Evolutionary conservation across 2,888 invertebrate genomes (phyloP).

Genomic region (Latrodectus elegans): DNA sequence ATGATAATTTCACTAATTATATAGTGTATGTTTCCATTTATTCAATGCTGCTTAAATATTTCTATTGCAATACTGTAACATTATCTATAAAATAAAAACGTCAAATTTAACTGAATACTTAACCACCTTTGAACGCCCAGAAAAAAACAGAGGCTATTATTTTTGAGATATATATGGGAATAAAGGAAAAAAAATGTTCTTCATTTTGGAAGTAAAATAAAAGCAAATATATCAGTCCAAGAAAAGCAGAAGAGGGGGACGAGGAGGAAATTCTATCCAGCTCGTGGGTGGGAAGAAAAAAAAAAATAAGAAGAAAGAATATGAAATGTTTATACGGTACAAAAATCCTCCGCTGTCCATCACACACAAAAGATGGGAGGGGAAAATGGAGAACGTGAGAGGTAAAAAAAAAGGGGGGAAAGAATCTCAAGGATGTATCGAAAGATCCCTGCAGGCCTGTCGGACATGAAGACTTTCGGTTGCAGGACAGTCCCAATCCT

Average conservation of each 20-base stretch:
- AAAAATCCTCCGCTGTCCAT: constrained; percentile 65
- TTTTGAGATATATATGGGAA: neutral
- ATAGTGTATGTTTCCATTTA: too few relatives aligned
- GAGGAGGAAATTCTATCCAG: too few relatives aligned
- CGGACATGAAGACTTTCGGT: neutral
- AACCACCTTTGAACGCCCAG: too few relatives aligned
- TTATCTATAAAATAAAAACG: too few relatives aligned
- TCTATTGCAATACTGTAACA: too few relatives aligned
- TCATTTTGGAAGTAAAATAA: constrained; percentile 13
- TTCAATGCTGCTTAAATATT: too few relatives aligned
- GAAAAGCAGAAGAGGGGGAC: too few relatives aligned
- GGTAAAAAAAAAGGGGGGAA: constrained; percentile 39
- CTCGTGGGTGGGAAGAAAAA: too few relatives aligned
- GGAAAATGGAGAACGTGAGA: constrained; percentile 25
- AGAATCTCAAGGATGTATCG: constrained; percentile 42
- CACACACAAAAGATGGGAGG: constrained; percentile 37
- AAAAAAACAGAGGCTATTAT: too few relatives aligned
- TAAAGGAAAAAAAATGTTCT: neutral
- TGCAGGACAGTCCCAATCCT: constrained; percentile 42
- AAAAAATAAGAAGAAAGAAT: neutral
- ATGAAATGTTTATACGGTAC: constrained; percentile 61
- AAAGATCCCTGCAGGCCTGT: constrained; percentile 29
- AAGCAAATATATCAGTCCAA: neutral
- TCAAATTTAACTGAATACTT: too few relatives aligned
- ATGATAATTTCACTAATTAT: too few relatives aligned